Conservation (phyloP, 2,113 vertebrate genomes). For the Canis aureus region DNA sequence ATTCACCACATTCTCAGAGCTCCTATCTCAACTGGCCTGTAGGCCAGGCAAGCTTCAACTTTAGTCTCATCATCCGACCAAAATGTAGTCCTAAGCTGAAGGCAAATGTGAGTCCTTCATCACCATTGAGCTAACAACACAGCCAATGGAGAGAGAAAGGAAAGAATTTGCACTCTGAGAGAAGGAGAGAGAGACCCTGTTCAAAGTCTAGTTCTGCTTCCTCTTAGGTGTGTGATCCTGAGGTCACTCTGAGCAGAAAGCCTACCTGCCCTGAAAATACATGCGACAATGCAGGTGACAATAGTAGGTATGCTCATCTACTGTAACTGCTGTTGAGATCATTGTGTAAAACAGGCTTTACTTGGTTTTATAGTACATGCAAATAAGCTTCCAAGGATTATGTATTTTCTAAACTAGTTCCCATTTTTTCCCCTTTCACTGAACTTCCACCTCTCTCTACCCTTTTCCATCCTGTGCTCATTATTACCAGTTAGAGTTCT, state of each 20-base stretch:
- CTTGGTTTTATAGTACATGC: too few relatives aligned
- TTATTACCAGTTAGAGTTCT: slow-evolving; percentile 59
- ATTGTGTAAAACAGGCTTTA: not conserved
- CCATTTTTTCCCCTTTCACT: not conserved
- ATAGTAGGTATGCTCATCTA: not conserved
- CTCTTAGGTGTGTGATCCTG: not conserved
- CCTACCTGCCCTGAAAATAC: not conserved
- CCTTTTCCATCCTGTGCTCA: not conserved
- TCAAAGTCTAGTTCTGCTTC: not conserved
- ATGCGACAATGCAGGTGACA: too few relatives aligned
- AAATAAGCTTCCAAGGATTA: not conserved
- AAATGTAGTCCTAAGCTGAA: not conserved
- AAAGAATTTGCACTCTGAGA: not conserved
- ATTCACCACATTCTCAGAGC: not conserved
- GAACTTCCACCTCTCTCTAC: not conserved
- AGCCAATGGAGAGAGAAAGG: not conserved
- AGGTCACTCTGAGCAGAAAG: not conserved
- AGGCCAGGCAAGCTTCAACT: not conserved
- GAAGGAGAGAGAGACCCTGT: not conserved
- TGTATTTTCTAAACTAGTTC: not conserved
- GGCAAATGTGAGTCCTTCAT: not conserved
- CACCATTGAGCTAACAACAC: not conserved
- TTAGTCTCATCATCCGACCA: not conserved
- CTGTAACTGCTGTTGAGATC: not conserved
- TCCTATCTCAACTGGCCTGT: not conserved